phyloP scores from a whole-genome alignment of 2,888 invertebrate species.

The Trachelus troglodyta region DNA sequence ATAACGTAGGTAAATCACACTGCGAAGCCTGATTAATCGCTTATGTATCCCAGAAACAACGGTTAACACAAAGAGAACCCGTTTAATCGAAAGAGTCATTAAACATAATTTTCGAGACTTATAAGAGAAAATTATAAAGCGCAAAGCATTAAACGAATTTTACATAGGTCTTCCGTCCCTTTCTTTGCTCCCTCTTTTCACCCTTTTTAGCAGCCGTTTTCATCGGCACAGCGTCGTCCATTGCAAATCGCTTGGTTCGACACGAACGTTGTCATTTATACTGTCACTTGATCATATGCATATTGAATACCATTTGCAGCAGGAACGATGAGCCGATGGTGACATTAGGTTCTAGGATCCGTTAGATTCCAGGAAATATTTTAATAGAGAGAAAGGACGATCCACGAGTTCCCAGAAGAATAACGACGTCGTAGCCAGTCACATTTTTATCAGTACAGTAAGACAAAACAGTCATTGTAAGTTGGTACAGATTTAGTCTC shows the following conservation, averaged over 20 bases:
- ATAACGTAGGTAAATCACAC: too few species aligned
- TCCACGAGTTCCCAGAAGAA: neutral
- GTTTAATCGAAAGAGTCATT: slow-evolving; percentile 38
- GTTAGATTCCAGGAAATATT: neutral
- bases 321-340: neutral
- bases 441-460: neutral
- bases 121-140: neutral
- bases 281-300: too few species aligned
- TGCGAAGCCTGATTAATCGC: neutral
- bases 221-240: too few species aligned
- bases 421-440: neutral
- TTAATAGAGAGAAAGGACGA: neutral
- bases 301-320: neutral
- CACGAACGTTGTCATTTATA: too few species aligned
- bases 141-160: neutral
- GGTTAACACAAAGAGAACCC: neutral
- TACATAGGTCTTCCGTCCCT: too few species aligned
- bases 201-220: too few species aligned
- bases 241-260: too few species aligned
- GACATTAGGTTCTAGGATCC: neutral
- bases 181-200: too few species aligned
- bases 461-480: neutral
- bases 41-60: too few species aligned
- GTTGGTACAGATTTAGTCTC: neutral
- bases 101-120: slow-evolving; percentile 61